Evolutionary conservation across 1,140 invertebrate genomes (phyloP).

Genomic region (Anastrepha ludens): DNA sequence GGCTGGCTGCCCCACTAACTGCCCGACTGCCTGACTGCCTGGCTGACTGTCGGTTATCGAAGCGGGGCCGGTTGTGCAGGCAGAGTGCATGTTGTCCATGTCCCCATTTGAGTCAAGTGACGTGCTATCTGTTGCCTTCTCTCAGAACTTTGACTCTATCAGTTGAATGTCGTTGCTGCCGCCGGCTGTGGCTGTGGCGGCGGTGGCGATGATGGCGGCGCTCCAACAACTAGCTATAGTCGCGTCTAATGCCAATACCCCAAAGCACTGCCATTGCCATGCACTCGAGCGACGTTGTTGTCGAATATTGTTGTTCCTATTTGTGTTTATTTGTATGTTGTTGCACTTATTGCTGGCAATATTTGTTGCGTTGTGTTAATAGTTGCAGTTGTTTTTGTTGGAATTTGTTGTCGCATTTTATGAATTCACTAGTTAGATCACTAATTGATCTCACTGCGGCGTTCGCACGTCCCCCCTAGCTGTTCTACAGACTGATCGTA

Average conservation of each 20-base stretch:
- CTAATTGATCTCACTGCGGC: conserved; percentile 40
- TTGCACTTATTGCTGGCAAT: conserved; percentile 39
- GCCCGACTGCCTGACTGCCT: not conserved
- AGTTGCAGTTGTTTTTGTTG: conserved; percentile 45
- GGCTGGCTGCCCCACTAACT: conserved; percentile 8
- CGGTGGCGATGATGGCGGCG: not conserved
- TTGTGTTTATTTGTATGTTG: conserved; percentile 27
- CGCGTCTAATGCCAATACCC: conserved; percentile 46
- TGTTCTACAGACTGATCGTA: not conserved
- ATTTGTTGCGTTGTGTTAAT: conserved; percentile 19
- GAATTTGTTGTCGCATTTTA: conserved; percentile 51
- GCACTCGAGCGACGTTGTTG: conserved; percentile 46
- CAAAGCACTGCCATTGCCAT: conserved; percentile 52
- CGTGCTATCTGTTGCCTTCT: conserved; percentile 74
- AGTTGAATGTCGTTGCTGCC: conserved; percentile 71
- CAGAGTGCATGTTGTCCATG: conserved; percentile 71
- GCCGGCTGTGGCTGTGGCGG: conserved; percentile 48
- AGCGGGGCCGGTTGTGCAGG: not conserved
- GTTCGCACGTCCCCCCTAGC: not conserved
- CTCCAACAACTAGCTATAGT: conserved; percentile 33
- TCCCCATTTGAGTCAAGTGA: conserved; percentile 74
- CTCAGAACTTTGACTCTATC: conserved; percentile 74
- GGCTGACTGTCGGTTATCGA: not conserved
- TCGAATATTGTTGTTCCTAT: conserved; percentile 50
- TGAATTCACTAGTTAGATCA: conserved; percentile 42